These are phyloP conservation scores for Sarotherodon lohbergeri DNA, from an alignment of 2,113 vertebrate species.

Conservation along the genomic window DNA sequence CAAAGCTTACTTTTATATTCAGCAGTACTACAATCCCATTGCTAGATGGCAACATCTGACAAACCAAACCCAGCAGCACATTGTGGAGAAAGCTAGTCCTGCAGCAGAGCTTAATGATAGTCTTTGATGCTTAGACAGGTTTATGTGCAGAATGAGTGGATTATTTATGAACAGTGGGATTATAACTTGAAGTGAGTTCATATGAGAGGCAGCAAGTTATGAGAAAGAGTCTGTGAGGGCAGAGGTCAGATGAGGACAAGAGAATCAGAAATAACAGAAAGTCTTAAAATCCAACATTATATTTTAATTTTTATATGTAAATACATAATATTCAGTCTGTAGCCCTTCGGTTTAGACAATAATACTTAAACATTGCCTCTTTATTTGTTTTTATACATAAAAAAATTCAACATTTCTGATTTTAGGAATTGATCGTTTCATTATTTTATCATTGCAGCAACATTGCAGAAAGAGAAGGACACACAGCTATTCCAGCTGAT, in stretches of 20 bases:
- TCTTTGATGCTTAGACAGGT: accelerated
- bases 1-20: accelerated
- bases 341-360: accelerated
- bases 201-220: accelerated
- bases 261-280: not conserved
- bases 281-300: not conserved
- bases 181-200: accelerated
- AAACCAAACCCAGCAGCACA: not conserved
- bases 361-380: not conserved
- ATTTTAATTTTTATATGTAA: not conserved
- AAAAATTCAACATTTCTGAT: accelerated
- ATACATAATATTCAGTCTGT: accelerated
- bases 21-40: not conserved
- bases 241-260: not conserved
- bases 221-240: not conserved
- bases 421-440: accelerated
- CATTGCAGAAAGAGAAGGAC: accelerated
- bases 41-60: not conserved
- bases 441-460: not conserved
- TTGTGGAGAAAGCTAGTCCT: accelerated
- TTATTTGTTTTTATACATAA: not conserved
- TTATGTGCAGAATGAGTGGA: accelerated
- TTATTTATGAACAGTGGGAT: accelerated
- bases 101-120: accelerated
- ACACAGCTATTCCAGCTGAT: accelerated